These are phyloP conservation scores for Aythya baeri DNA, from an alignment of 2,113 vertebrate genomes.

Conservation along the genomic window DNA sequence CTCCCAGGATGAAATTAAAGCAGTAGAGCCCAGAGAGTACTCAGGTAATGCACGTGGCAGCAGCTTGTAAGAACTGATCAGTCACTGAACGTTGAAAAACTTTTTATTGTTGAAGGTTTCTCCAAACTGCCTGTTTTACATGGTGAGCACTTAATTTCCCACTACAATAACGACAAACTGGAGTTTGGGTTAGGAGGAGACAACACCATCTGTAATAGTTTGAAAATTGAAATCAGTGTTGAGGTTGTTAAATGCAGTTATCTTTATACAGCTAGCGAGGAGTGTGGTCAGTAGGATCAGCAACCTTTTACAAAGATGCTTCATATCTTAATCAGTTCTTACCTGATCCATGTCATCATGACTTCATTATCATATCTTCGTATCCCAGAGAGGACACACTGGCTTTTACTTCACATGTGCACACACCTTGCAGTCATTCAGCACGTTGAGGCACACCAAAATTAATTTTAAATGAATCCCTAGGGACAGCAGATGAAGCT, in stretches of 20 bases:
- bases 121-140: not conserved
- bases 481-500: not conserved
- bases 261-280: not conserved
- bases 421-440: not conserved
- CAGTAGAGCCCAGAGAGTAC: not conserved
- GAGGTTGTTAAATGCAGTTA: not conserved
- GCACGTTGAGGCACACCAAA: not conserved
- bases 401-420: not conserved
- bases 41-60: conserved; percentile 41
- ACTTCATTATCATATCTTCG: not conserved
- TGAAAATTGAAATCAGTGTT: not conserved
- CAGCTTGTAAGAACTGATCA: not conserved
- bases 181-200: not conserved
- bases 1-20: not conserved
- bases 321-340: not conserved
- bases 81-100: not conserved
- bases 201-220: not conserved
- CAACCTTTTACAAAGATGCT: not conserved
- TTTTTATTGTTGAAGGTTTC: not conserved
- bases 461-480: not conserved
- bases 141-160: not conserved
- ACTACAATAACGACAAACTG: not conserved
- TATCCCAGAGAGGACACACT: not conserved
- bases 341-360: not conserved
- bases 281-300: not conserved